Conservation (phyloP, 2,113 vertebrate species). For the Trichechus manatus region DNA sequence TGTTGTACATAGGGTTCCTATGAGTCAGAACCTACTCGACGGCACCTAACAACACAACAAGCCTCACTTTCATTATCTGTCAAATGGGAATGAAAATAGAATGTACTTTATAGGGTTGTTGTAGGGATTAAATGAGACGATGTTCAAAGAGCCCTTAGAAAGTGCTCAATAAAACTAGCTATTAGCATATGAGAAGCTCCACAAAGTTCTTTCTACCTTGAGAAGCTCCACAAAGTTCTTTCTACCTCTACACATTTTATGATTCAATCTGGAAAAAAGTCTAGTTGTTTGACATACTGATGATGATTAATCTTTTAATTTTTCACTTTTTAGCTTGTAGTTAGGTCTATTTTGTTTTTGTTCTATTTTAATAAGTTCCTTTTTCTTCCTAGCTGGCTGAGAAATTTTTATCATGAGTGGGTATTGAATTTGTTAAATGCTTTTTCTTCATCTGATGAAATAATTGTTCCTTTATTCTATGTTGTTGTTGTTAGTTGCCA, state of each 20-base stretch:
- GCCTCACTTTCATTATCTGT: not conserved
- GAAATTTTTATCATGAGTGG: not conserved
- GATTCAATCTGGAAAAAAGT: constrained; percentile 1
- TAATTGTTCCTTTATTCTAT: not conserved
- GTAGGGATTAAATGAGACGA: not conserved
- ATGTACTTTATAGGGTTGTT: not conserved
- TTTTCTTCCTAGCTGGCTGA: constrained; percentile 27
- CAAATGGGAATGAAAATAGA: not conserved
- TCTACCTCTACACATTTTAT: not conserved
- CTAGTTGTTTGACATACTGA: not conserved
- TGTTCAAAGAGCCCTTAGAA: not conserved
- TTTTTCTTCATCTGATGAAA: constrained; percentile 23
- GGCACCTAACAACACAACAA: too few relatives aligned
- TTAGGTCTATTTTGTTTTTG: not conserved
- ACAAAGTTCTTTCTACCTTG: not conserved
- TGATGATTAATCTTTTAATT: not conserved
- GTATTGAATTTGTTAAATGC: constrained; percentile 19
- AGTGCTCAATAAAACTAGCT: not conserved
- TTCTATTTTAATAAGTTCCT: not conserved
- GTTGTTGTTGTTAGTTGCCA: too few relatives aligned
- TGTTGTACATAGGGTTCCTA: too few relatives aligned
- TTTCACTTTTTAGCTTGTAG: not conserved
- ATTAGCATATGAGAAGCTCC: not conserved
- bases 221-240: too few relatives aligned
- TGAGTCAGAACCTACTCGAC: too few relatives aligned